Conservation (phyloP, 2,797 vertebrate genomes). For the Sebastes jordani region DNA sequence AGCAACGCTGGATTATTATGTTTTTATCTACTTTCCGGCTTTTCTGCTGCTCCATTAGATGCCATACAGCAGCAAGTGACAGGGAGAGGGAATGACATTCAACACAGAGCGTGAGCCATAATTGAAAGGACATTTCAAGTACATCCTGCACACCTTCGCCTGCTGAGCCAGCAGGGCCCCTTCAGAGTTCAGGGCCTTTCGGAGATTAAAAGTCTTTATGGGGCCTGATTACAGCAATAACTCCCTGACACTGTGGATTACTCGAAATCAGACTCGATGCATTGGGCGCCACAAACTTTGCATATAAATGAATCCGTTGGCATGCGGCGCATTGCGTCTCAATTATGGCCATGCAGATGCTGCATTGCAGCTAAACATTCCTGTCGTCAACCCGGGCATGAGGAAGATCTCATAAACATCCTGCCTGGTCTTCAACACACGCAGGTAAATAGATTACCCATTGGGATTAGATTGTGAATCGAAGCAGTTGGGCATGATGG, state of each 20-base stretch:
- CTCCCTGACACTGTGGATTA: conserved; percentile 7
- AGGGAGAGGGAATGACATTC: background rate
- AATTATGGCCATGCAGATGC: conserved; percentile 42
- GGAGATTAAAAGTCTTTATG: conserved; percentile 24
- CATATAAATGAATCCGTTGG: conserved; percentile 1
- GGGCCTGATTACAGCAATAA: conserved; percentile 20
- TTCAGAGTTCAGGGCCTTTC: conserved; percentile 20
- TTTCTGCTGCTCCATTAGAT: background rate
- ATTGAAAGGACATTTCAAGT: conserved; percentile 27
- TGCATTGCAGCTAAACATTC: background rate
- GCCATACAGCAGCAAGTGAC: background rate
- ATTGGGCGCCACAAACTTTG: background rate
- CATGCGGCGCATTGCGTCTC: conserved; percentile 1
- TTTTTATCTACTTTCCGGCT: background rate
- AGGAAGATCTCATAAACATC: conserved; percentile 39
- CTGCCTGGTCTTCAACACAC: conserved; percentile 12
- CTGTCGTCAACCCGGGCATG: background rate
- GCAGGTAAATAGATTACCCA: conserved; percentile 53
- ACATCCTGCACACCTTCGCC: background rate
- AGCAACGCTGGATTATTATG: background rate
- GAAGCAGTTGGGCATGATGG: conserved; percentile 12
- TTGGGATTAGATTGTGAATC: conserved; percentile 20
- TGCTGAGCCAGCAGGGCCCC: conserved; percentile 36
- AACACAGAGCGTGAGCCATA: background rate
- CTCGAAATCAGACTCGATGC: background rate